Conservation (phyloP, 2,113 vertebrate genomes). For the Reinhardtius hippoglossoides region DNA sequence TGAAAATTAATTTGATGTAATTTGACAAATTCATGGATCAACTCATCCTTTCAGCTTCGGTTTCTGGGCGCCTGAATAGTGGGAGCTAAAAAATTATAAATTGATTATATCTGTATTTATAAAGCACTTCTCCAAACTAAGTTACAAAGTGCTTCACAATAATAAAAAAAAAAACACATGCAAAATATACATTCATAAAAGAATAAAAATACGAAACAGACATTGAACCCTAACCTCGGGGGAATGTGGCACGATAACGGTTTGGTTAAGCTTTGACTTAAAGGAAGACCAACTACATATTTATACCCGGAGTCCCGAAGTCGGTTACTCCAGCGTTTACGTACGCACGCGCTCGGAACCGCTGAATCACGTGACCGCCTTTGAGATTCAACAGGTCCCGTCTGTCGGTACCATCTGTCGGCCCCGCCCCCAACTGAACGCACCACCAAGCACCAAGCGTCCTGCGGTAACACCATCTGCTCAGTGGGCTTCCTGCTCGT, state of each 20-base stretch:
- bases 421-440: conserved; percentile 27
- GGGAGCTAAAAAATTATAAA: no score
- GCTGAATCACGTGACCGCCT: not conserved
- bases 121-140: no score
- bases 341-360: not conserved
- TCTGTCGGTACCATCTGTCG: conserved; percentile 21
- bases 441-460: conserved; percentile 36
- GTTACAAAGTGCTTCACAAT: no score
- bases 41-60: not conserved
- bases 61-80: not conserved
- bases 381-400: not conserved
- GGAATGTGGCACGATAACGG: no score
- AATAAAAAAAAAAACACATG: no score
- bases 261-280: no score
- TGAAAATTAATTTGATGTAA: no score
- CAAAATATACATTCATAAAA: no score
- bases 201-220: no score
- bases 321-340: not conserved
- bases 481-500: conserved; percentile 39
- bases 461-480: conserved; percentile 66
- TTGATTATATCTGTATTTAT: no score
- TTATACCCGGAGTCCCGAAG: not conserved
- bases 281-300: no score
- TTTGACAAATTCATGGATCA: not conserved
- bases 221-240: no score